Base-by-base conservation (phyloP, 1,140 invertebrate genomes). In the Scaptodrosophila lebanonensis region DNA sequence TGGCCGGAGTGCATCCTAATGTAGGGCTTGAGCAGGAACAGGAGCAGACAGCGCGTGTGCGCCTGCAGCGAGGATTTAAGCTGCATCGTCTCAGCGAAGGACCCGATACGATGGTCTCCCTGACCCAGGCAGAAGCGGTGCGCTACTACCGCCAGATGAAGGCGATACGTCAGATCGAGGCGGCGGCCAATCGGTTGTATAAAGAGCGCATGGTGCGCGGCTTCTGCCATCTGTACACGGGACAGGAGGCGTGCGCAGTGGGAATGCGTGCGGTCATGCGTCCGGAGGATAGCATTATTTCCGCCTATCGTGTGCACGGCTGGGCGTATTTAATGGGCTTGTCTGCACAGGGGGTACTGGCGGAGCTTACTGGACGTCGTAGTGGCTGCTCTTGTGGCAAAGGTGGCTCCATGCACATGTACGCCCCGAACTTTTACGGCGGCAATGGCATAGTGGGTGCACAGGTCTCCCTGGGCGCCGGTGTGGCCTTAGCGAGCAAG, bases 391-490 rank as follows among this genome's bases (percentile, higher is more conserved):
- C 91, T 16, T 90, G 91, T 45, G 93, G 93, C 20, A 94, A 94
- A 83, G 93, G 92, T 12, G 90, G 89, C n/a, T 90, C 89, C 9
- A 91, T 90, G 90, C 90, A 90, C 59, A 89, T 90, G 88, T 91
- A 90, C 66, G 77, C 84, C n/a, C 84, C 88, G 35, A 91, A 91
- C 63, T 94, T 94, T 75, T 93, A 89, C 76, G 93, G 93, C 43
- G 93, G 97, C 39, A 98, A 98, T 87, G 98, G 93, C 32, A 94
- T 94, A 69, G 93, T 94, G 20, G 93, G 93, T 30, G 93, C 93
- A 7, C 93, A 96, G 93, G 93, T 95, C 2, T 95, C 97, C 0
- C 83, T 99, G 1, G 97, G 97, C 51, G 94, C 95, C 12, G 98
- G 98, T 2, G 88, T 99, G 36, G 97, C 94, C 0, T 92, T 99